These are phyloP conservation scores for Stichodactyla mertensii DNA, from an alignment of 64 coral and sea anemone genomes.

Conservation along the genomic window DNA sequence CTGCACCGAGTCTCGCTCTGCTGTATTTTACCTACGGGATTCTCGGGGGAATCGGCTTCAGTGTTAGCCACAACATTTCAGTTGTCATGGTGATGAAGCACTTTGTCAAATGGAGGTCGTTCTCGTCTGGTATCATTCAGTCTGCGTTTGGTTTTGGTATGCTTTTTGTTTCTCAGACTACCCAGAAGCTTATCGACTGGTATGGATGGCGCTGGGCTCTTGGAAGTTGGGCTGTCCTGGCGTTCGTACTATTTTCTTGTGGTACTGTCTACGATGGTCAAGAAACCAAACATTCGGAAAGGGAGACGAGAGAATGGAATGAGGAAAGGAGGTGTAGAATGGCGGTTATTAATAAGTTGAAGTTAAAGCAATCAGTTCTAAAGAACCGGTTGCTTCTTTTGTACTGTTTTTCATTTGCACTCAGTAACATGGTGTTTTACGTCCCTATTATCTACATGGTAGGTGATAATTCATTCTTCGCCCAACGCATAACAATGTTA, in stretches of 20 bases:
- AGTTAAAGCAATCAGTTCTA: neutral
- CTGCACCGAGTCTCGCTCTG: constrained; percentile 20
- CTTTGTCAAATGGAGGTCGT: constrained; percentile 50
- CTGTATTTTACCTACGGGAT: constrained; percentile 40
- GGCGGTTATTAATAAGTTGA: neutral
- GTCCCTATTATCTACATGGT: constrained; percentile 59
- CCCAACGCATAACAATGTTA: too few relatives aligned
- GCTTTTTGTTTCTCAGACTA: constrained; percentile 30
- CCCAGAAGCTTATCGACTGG: neutral
- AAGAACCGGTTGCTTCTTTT: constrained; percentile 26
- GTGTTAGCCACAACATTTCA: constrained; percentile 4
- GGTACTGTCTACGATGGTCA: constrained; percentile 15
- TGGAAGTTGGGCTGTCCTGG: constrained; percentile 22
- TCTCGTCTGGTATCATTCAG: constrained; percentile 25
- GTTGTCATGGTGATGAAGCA: constrained; percentile 40
- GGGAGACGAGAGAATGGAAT: neutral
- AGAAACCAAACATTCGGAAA: neutral
- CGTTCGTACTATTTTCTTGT: neutral
- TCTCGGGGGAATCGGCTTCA: constrained; percentile 16
- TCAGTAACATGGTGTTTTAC: constrained; percentile 23
- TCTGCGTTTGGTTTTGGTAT: constrained; percentile 21
- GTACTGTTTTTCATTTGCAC: constrained; percentile 4
- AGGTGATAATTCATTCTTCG: constrained; percentile 8
- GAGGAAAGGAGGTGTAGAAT: neutral
- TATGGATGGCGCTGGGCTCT: constrained; percentile 44